phyloP scores from a whole-genome alignment of 1,140 invertebrate species.

The Temnothorax nylanderi region DNA sequence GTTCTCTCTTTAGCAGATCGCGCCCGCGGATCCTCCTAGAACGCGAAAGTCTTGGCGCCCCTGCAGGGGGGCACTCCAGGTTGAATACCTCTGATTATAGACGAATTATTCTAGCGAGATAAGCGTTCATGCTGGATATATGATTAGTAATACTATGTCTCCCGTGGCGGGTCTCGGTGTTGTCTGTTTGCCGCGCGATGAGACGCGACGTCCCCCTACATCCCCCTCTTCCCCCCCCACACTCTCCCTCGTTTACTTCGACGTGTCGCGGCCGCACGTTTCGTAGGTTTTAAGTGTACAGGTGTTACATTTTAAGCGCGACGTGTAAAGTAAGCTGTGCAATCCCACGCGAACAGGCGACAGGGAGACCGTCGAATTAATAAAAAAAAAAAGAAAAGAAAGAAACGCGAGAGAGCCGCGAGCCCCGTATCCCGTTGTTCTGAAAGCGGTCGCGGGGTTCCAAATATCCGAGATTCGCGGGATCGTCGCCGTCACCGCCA shows the following conservation, averaged over 20 bases:
- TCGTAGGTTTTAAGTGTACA: slow-evolving; percentile 82
- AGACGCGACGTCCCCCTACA: slow-evolving; percentile 31
- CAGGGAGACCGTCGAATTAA: slow-evolving; percentile 56
- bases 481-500: background rate
- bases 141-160: slow-evolving; percentile 72
- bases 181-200: slow-evolving; percentile 59
- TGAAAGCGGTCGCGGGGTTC: slow-evolving; percentile 16
- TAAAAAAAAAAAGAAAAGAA: background rate
- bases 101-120: slow-evolving; percentile 76
- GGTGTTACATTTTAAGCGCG: slow-evolving; percentile 64
- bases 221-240: background rate
- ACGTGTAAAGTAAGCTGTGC: slow-evolving; percentile 67
- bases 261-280: slow-evolving; percentile 70
- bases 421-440: slow-evolving; percentile 17
- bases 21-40: background rate
- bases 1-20: background rate
- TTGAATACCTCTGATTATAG: slow-evolving; percentile 70
- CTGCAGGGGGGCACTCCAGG: slow-evolving; percentile 18
- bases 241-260: slow-evolving; percentile 28
- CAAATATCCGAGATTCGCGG: background rate
- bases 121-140: slow-evolving; percentile 75
- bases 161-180: slow-evolving; percentile 67
- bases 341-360: slow-evolving; percentile 61
- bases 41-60: background rate
- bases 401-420: slow-evolving; percentile 22